Conservation (phyloP, 2,797 vertebrate species). For the Melopsittacus undulatus region DNA sequence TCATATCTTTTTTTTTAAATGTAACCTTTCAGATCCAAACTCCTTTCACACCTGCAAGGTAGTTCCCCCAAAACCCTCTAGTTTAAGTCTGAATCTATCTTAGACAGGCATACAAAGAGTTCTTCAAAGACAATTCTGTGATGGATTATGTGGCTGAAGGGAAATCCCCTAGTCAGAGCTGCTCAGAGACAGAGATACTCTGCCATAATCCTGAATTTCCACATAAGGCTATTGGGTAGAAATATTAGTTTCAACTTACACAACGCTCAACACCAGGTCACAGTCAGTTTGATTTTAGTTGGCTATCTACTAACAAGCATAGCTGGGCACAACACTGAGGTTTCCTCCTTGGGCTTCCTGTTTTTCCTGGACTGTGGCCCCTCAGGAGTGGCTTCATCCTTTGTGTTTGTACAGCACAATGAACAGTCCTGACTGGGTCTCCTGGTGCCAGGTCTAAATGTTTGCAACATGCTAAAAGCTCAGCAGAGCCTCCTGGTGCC, state of each 20-base stretch:
- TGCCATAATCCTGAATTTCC: neutral
- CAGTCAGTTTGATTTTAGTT: neutral
- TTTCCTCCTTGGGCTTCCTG: neutral
- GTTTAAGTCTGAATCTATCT: neutral
- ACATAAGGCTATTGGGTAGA: neutral
- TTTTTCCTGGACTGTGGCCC: neutral
- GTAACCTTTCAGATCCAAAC: neutral
- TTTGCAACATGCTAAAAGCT: neutral
- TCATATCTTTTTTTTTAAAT: rapidly evolving
- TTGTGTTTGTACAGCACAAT: neutral
- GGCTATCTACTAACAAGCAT: neutral
- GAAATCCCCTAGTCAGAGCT: neutral
- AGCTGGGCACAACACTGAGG: neutral
- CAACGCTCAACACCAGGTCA: neutral
- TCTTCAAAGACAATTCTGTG: neutral
- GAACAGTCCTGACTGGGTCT: neutral
- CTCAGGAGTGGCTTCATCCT: neutral
- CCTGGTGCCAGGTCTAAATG: neutral
- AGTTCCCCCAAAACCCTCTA: neutral
- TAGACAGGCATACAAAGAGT: neutral
- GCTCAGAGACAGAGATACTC: neutral
- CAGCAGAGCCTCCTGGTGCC: neutral
- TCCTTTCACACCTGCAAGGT: neutral
- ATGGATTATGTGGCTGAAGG: rapidly evolving
- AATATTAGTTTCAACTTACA: neutral